Evolutionary conservation across 2,888 invertebrate genomes (phyloP), one percentile per base, ranked within the genome.

Genomic region (Eristalis arbustorum): DNA sequence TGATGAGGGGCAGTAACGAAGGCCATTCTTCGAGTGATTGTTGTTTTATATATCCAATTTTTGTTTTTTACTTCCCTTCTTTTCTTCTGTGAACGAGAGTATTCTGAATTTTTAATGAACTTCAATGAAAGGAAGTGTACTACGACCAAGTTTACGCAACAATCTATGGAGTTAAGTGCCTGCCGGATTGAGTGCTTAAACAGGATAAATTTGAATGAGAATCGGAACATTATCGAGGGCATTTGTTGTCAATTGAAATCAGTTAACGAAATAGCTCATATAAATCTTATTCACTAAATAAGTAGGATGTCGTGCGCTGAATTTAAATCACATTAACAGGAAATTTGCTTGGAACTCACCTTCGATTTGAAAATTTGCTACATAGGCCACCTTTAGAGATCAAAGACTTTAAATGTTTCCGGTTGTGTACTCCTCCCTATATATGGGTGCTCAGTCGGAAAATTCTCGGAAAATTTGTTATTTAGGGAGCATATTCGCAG

Each of bases 71-170:
- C 13, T 57, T 1, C 13, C 3, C 13, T 4, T 61, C 34, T 40
- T 74, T 63, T 62, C 42, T 22, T 49, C 49, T 56, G 18, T 63
- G 14, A 6, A 25, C 25, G 4, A n/a, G 59, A 49, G 56, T 23
- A 67, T n/a, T 75, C 66, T 59, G 75, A 75, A 75, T 75, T 66
- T 75, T 66, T 66, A 75, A 75, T 75, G 75, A 67, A 49, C 49
- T 59, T n/a, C 40, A 18, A n/a, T 28, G 75, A 66, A 59, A 14
- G 40, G n/a, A 74, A 22, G 66, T 23, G 23, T 40, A 56, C 23
- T 28, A 59, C 57, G 66, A 22, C 56, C 22, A 40, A 75, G 59
- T 63, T 13, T 31, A 63, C n/a, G 40, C 59, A 72, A 62, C 42
- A 61, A 59, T 74, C 64, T 22, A 13, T 25, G 42, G 1, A 57